Conservation (phyloP, 30 jellyfish, hydroid and myxozoan species). For the Rhopilema esculentum region DNA sequence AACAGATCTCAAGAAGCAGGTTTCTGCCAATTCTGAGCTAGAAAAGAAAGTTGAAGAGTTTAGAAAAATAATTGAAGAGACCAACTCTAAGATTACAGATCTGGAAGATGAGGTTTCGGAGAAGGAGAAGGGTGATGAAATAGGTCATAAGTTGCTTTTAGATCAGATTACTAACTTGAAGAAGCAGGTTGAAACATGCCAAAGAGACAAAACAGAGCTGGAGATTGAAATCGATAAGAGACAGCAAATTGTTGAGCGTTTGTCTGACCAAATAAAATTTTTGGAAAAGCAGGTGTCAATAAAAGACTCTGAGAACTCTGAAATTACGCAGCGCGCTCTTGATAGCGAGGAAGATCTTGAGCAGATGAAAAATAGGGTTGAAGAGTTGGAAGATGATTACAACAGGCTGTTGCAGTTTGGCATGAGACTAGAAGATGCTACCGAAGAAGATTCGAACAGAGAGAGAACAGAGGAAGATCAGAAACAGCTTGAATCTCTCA, state of each 20-base stretch:
- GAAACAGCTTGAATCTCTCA: constrained; percentile 22
- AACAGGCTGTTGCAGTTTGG: constrained; percentile 57
- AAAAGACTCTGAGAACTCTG: constrained; percentile 57
- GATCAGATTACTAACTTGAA: constrained; percentile 37
- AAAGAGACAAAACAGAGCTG: constrained; percentile 7
- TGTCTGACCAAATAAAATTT: constrained; percentile 49
- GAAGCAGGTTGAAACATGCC: constrained; percentile 20
- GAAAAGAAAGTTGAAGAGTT: constrained; percentile 52
- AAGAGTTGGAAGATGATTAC: constrained; percentile 67
- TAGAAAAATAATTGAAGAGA: constrained; percentile 37
- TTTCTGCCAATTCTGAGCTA: constrained; percentile 17
- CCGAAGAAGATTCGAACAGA: not conserved
- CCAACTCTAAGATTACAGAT: constrained; percentile 34
- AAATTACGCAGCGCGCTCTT: constrained; percentile 53
- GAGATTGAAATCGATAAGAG: constrained; percentile 40
- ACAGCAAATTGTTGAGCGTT: constrained; percentile 18
- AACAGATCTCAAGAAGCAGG: constrained; percentile 29
- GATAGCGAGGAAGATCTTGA: constrained; percentile 69
- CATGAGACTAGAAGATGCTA: constrained; percentile 45
- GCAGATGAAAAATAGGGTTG: constrained; percentile 35
- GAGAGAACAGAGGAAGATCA: constrained; percentile 33
- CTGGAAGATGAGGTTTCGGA: constrained; percentile 50
- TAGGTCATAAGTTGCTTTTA: constrained; percentile 38
- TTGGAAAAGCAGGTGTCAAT: constrained; percentile 37
- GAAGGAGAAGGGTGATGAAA: constrained; percentile 47